These are phyloP conservation scores for Lithobates sylvaticus DNA, from an alignment of 2,797 vertebrate species.

Conservation along the genomic window DNA sequence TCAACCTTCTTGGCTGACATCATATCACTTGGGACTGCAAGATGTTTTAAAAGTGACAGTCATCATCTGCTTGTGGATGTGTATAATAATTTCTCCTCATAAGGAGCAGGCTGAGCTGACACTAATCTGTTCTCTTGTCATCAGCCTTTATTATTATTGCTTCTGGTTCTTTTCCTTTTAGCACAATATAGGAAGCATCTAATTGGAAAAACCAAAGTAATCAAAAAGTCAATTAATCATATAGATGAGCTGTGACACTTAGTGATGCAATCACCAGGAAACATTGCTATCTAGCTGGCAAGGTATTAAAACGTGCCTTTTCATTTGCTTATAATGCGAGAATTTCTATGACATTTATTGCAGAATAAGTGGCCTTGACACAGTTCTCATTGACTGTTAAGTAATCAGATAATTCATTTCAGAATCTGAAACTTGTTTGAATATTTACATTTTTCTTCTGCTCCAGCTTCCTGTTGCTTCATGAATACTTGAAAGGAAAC, in stretches of 20 bases:
- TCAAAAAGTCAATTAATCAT: slow-evolving; percentile 79
- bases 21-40: slow-evolving; percentile 64
- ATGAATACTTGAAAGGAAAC: neutral
- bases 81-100: slow-evolving; percentile 69
- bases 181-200: slow-evolving; percentile 68
- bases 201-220: slow-evolving; percentile 75
- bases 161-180: slow-evolving; percentile 65
- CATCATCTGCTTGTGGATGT: slow-evolving; percentile 71
- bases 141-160: slow-evolving; percentile 71
- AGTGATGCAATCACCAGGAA: slow-evolving; percentile 70
- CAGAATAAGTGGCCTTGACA: slow-evolving; percentile 50
- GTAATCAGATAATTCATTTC: slow-evolving; percentile 42
- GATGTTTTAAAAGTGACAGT: slow-evolving; percentile 71
- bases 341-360: slow-evolving; percentile 71
- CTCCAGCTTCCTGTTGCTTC: neutral
- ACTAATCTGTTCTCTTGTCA: slow-evolving; percentile 73
- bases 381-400: slow-evolving; percentile 49
- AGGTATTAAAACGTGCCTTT: slow-evolving; percentile 68
- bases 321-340: slow-evolving; percentile 71
- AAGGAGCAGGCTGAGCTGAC: slow-evolving; percentile 68
- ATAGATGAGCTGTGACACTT: slow-evolving; percentile 69
- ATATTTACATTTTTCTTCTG: neutral
- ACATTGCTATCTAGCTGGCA: slow-evolving; percentile 60
- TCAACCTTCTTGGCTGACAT: slow-evolving; percentile 55
- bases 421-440: slow-evolving; percentile 3